Conservation (phyloP, 2,888 invertebrate genomes). For the Agrochola lota region DNA sequence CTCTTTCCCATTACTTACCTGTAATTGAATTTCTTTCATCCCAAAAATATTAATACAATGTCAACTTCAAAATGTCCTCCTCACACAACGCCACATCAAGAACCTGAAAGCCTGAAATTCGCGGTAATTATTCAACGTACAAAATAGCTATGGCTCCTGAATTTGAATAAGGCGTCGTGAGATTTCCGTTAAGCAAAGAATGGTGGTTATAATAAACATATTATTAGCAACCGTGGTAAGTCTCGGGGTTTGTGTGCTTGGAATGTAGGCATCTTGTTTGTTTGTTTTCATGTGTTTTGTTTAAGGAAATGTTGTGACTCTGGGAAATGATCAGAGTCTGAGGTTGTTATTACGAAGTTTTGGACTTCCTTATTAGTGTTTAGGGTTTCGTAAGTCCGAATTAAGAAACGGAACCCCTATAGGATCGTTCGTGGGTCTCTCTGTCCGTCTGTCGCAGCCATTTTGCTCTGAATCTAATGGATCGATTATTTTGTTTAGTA, state of each 20-base stretch:
- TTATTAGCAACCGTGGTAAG: slow-evolving; percentile 42
- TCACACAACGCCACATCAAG: slow-evolving; percentile 22
- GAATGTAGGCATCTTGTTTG: slow-evolving; percentile 27
- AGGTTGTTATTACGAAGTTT: not conserved
- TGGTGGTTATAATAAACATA: slow-evolving; percentile 49
- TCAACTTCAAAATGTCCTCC: slow-evolving; percentile 9
- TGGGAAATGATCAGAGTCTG: not conserved
- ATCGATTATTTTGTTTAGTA: no score
- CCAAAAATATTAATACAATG: slow-evolving; percentile 21
- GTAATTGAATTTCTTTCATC: slow-evolving; percentile 17
- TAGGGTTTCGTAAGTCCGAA: no score
- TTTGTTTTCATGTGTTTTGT: slow-evolving; percentile 25
- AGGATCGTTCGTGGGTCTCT: no score
- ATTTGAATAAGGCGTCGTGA: slow-evolving; percentile 64
- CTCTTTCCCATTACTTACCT: slow-evolving; percentile 3
- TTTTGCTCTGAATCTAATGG: no score
- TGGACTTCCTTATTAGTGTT: not conserved
- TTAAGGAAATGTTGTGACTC: not conserved
- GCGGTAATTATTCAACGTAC: slow-evolving; percentile 62
- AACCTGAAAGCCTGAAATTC: not conserved
- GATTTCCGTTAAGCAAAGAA: slow-evolving; percentile 57
- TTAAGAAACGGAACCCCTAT: no score
- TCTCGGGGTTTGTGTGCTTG: slow-evolving; percentile 30
- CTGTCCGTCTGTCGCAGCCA: no score
- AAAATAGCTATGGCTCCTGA: slow-evolving; percentile 64